These are phyloP conservation scores for Pao palembangensis DNA, from an alignment of 2,113 vertebrate species.

Conservation along the genomic window DNA sequence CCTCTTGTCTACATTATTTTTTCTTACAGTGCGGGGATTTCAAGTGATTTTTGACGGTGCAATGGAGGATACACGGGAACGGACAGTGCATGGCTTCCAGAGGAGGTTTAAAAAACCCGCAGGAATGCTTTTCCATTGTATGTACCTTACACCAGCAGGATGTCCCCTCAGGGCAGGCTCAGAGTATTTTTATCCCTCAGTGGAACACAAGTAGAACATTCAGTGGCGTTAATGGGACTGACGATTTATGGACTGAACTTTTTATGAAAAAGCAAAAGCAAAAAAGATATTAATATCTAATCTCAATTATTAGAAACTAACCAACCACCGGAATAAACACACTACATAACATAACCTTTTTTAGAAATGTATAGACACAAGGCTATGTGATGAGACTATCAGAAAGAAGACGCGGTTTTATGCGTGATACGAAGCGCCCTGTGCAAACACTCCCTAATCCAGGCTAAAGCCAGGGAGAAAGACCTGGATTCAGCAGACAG, in stretches of 20 bases:
- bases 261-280: background rate
- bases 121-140: conserved; percentile 9
- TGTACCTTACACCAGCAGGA: conserved; percentile 11
- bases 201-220: too few species aligned
- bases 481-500: conserved; percentile 55
- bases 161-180: background rate
- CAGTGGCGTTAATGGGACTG: too few species aligned
- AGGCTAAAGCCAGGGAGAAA: conserved; percentile 39
- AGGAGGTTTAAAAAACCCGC: conserved; percentile 10
- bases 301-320: too few species aligned
- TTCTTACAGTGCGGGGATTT: background rate
- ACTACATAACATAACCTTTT: too few species aligned
- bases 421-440: conserved; percentile 24
- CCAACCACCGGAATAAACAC: too few species aligned
- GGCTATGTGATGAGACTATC: too few species aligned
- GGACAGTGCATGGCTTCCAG: conserved; percentile 7
- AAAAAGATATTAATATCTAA: too few species aligned
- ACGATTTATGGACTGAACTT: background rate
- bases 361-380: too few species aligned
- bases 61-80: conserved; percentile 3
- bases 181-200: too few species aligned
- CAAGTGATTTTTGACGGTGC: conserved; percentile 2
- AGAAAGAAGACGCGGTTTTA: background rate
- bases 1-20: background rate
- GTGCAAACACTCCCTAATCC: conserved; percentile 63